These are phyloP conservation scores for Sesamia nonagrioides DNA, from an alignment of 1,140 invertebrate genomes.

Conservation along the genomic window DNA sequence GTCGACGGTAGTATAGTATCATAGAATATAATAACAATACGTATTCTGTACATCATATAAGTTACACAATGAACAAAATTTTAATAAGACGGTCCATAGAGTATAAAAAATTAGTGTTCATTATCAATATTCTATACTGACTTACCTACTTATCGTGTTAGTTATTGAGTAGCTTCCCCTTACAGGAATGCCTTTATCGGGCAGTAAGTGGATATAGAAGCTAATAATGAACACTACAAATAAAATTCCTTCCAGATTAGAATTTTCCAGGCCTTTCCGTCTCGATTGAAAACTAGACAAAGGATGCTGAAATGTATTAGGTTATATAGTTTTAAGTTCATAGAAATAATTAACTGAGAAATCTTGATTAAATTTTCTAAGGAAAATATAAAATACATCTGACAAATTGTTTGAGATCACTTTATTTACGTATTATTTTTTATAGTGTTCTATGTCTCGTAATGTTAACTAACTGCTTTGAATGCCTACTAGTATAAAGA, in stretches of 20 bases:
- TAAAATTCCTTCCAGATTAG: slow-evolving; percentile 28
- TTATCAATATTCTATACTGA: slow-evolving; percentile 5
- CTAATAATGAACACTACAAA: slow-evolving; percentile 16
- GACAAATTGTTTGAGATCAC: too few relatives aligned
- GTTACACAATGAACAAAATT: too few relatives aligned
- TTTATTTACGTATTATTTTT: too few relatives aligned
- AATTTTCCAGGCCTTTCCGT: slow-evolving; percentile 16
- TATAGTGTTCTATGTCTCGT: too few relatives aligned
- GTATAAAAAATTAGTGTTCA: not conserved
- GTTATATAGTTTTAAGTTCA: not conserved
- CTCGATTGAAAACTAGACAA: slow-evolving; percentile 4
- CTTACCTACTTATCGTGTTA: not conserved
- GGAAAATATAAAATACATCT: too few relatives aligned
- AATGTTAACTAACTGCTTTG: too few relatives aligned
- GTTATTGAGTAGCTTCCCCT: slow-evolving; percentile 5
- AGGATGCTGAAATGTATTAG: not conserved
- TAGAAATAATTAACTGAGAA: not conserved
- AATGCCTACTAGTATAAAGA: too few relatives aligned
- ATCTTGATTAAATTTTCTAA: too few relatives aligned
- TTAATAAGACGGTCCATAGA: not conserved
- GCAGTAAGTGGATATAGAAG: not conserved
- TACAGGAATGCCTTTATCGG: slow-evolving; percentile 7
- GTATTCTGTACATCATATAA: too few relatives aligned
- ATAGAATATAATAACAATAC: too few relatives aligned
- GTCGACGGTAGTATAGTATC: too few relatives aligned